These are phyloP conservation scores for Odontesthes bonariensis DNA, from an alignment of 2,113 vertebrate genomes.

Conservation along the genomic window DNA sequence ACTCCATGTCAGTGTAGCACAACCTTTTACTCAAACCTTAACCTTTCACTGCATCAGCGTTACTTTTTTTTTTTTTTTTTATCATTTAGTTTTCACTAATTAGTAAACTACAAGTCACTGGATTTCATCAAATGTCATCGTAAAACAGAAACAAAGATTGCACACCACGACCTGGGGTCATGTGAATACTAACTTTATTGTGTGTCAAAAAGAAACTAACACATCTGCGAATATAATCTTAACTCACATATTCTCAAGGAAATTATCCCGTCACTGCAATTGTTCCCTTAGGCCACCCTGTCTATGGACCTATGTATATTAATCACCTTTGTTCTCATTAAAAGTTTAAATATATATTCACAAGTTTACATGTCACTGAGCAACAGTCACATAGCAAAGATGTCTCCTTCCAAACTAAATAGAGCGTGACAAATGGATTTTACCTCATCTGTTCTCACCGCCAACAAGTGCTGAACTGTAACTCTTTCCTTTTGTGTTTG, in stretches of 20 bases:
- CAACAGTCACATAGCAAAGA: background rate
- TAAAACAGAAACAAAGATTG: slow-evolving; percentile 6
- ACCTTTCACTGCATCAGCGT: slow-evolving; percentile 3
- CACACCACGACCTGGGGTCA: no score
- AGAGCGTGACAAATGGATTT: background rate
- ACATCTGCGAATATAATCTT: slow-evolving; percentile 1
- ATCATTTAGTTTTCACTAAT: background rate
- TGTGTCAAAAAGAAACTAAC: background rate
- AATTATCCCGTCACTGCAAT: background rate
- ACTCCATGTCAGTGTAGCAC: slow-evolving; percentile 22
- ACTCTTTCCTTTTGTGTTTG: slow-evolving; percentile 3
- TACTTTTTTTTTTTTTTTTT: background rate
- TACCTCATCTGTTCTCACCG: background rate
- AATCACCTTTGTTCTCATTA: background rate
- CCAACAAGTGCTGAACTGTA: background rate
- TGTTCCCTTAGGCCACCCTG: background rate
- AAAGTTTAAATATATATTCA: slow-evolving; percentile 5
- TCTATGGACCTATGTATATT: background rate
- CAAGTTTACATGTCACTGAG: background rate
- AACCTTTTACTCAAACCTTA: slow-evolving; percentile 3
- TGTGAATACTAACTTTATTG: background rate
- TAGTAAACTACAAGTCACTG: background rate
- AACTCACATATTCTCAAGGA: background rate
- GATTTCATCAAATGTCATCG: background rate
- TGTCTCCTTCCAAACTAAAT: slow-evolving; percentile 3